Percentiles rank a stretch among this genome's conserved stretches.
Conservation (phyloP, 2,113 vertebrate genomes). For the Noctilio leporinus region DNA sequence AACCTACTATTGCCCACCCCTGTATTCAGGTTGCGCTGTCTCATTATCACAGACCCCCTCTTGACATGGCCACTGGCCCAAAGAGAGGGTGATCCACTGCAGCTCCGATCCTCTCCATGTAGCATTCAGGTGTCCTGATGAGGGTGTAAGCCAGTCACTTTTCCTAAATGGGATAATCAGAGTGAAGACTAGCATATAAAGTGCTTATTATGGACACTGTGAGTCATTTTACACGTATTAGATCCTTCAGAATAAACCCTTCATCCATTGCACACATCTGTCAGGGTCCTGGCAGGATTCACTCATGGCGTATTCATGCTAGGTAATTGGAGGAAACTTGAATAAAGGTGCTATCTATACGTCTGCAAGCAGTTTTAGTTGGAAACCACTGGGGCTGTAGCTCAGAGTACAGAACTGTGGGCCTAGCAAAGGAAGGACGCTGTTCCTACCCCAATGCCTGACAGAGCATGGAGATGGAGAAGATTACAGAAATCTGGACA, state of each 20-base stretch:
- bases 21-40: background rate
- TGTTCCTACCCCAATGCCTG: background rate
- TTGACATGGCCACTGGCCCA: background rate
- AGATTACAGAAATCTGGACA: background rate
- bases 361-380: background rate
- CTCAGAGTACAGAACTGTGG: background rate
- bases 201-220: background rate
- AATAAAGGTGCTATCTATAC: background rate
- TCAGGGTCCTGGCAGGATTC: background rate
- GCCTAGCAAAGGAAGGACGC: background rate
- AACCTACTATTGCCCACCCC: background rate
- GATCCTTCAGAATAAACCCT: background rate
- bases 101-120: background rate
- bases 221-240: background rate
- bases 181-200: background rate
- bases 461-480: rapidly evolving
- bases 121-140: background rate
- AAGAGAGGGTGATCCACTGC: background rate
- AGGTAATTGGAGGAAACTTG: background rate
- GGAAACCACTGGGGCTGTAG: rapidly evolving
- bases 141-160: background rate
- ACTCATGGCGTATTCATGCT: background rate
- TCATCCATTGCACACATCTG: background rate
- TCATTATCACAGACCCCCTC: background rate
- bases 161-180: background rate